Conservation (phyloP, 2,113 vertebrate genomes). For the Cyanoramphus novaezelandiae region DNA sequence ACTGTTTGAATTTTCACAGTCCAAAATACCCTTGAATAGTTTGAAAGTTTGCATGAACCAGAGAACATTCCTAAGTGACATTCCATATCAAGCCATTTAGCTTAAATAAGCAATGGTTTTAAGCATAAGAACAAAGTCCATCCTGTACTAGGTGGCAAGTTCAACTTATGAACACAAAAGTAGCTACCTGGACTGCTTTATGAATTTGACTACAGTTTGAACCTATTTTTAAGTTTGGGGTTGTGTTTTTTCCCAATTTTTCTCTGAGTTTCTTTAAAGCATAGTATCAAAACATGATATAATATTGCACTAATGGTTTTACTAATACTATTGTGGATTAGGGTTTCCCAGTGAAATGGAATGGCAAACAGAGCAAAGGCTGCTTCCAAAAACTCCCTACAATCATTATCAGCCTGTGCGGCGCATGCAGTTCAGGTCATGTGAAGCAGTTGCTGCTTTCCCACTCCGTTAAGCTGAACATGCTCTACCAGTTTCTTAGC, state of each 20-base stretch:
- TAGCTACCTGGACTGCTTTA: background rate
- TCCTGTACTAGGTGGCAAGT: background rate
- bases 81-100: background rate
- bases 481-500: accelerated
- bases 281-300: background rate
- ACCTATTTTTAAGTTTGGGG: background rate
- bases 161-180: background rate
- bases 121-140: background rate
- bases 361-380: background rate
- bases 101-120: background rate
- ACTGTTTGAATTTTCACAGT: background rate
- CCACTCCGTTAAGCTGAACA: background rate
- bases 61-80: background rate
- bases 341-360: background rate
- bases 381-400: background rate
- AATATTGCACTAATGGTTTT: background rate
- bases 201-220: background rate
- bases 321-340: background rate
- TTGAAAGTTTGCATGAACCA: background rate
- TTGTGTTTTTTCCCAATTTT: background rate
- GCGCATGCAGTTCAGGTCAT: background rate
- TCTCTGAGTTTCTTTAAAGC: background rate
- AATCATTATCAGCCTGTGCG: background rate
- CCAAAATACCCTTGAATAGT: background rate
- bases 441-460: background rate